Conservation (phyloP, 2,113 vertebrate genomes). For the Phoenicopterus ruber region DNA sequence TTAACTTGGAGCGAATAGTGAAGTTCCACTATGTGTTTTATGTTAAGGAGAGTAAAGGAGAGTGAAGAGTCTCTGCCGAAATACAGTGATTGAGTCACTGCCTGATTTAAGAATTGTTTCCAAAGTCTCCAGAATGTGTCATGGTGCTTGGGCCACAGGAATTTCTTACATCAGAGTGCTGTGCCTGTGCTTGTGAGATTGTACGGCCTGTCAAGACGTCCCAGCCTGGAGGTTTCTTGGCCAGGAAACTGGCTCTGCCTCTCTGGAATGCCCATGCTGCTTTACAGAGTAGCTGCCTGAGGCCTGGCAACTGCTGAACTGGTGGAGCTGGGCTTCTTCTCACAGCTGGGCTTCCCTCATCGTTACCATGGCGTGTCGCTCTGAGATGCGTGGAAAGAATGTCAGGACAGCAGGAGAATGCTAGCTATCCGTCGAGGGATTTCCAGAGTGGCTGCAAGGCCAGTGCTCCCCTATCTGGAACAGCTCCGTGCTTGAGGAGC, state of each 20-base stretch:
- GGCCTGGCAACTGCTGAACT: not conserved
- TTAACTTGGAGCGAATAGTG: not conserved
- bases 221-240: not conserved
- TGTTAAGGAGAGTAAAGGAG: not conserved
- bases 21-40: not conserved
- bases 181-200: not conserved
- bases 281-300: not conserved
- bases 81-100: not conserved
- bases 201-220: not conserved
- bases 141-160: not conserved
- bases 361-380: accelerated
- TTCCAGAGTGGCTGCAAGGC: not conserved
- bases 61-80: not conserved
- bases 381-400: not conserved
- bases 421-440: not conserved
- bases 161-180: not conserved
- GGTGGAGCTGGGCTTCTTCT: not conserved
- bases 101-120: not conserved
- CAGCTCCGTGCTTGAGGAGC: not conserved
- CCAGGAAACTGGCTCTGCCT: not conserved
- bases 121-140: not conserved
- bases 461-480: not conserved
- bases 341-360: not conserved
- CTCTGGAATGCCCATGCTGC: not conserved
- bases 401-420: not conserved